phyloP scores from a whole-genome alignment of 2,113 vertebrate genomes.

The Sinocyclocheilus anshuiensis region DNA sequence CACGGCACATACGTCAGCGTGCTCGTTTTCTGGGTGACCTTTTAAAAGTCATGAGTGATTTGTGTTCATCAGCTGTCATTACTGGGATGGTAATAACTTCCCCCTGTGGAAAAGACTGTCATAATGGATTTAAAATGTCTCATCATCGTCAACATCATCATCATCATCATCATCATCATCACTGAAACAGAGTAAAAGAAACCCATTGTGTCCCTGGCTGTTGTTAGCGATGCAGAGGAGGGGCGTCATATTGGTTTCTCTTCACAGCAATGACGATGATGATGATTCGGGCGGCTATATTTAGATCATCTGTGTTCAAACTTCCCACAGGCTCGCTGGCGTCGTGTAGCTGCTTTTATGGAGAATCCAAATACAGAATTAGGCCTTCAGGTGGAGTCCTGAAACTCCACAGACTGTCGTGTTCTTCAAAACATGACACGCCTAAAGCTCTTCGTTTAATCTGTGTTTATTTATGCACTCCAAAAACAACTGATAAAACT shows the following conservation, averaged over 20 bases:
- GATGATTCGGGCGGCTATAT: conserved; percentile 4
- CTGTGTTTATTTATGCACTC: background rate
- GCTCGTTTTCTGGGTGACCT: conserved; percentile 52
- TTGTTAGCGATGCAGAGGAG: conserved; percentile 43
- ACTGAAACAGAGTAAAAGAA: conserved; percentile 51
- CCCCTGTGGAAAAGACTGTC: conserved; percentile 54
- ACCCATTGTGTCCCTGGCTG: conserved; percentile 49
- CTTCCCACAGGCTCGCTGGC: background rate
- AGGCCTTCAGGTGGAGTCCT: background rate
- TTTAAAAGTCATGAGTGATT: conserved; percentile 61
- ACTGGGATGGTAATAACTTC: conserved; percentile 36
- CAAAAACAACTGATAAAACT: background rate
- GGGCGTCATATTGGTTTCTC: background rate
- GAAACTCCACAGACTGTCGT: background rate
- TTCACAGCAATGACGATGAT: background rate
- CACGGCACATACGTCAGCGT: background rate
- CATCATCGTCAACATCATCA: conserved; percentile 52
- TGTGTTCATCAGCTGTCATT: conserved; percentile 62
- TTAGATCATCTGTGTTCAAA: conserved; percentile 3
- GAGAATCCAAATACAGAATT: background rate
- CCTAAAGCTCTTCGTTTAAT: background rate
- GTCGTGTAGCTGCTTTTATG: background rate
- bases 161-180: conserved; percentile 45
- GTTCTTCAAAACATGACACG: too few species aligned
- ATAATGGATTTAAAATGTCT: conserved; percentile 63